Evolutionary conservation across 2,888 invertebrate genomes (phyloP).

Genomic region (Strigamia maritima): DNA sequence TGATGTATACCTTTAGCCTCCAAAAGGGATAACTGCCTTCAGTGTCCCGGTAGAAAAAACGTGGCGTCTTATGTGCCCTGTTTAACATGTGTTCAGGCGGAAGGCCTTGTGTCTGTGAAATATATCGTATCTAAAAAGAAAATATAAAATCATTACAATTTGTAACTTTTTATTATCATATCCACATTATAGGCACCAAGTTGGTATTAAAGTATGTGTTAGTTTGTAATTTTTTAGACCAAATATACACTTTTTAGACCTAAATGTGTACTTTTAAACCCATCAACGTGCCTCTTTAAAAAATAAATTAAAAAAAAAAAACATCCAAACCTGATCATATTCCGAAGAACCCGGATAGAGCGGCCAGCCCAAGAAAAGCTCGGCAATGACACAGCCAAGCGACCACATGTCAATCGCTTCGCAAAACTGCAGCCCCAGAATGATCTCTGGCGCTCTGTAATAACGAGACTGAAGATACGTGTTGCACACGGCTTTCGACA

Average conservation of each 20-base stretch:
- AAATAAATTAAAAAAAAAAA: too few relatives aligned
- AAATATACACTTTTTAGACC: not conserved
- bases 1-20: constrained; percentile 11
- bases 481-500: constrained; percentile 98
- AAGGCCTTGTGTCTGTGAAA: constrained; percentile 93
- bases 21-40: constrained; percentile 54
- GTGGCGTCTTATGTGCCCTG: constrained; percentile 95
- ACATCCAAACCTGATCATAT: constrained; percentile 88
- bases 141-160: constrained; percentile 22
- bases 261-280: constrained; percentile 12
- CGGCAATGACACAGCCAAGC: constrained; percentile 97
- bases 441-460: constrained; percentile 58
- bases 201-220: too few relatives aligned
- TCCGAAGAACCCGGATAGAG: constrained; percentile 98
- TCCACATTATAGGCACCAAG: too few relatives aligned
- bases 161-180: too few relatives aligned
- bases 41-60: constrained; percentile 96
- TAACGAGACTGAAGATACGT: constrained; percentile 99
- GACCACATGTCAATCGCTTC: constrained; percentile 99
- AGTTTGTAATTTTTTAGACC: too few relatives aligned
- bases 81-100: constrained; percentile 97
- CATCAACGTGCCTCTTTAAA: too few relatives aligned
- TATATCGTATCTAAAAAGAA: constrained; percentile 78
- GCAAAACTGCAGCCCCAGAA: constrained; percentile 83
- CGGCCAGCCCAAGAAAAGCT: constrained; percentile 98